Conservation (phyloP, 2,888 invertebrate species). For the Callosobruchus maculatus region DNA sequence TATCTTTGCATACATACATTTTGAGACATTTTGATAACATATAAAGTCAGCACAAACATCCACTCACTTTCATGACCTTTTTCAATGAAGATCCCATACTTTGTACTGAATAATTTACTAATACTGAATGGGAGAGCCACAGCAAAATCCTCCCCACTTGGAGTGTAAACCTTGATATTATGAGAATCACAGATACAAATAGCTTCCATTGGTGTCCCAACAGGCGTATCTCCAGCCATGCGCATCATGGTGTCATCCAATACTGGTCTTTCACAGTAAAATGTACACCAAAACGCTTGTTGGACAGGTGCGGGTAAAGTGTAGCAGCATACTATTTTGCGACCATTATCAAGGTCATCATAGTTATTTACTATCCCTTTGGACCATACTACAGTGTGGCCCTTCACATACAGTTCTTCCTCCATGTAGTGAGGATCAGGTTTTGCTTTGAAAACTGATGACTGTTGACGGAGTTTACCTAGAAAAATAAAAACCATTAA, state of each 20-base stretch:
- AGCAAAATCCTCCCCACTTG: constrained; percentile 78
- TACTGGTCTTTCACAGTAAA: constrained; percentile 57
- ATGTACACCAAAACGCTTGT: constrained; percentile 73
- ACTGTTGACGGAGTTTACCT: not conserved
- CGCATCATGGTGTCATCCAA: constrained; percentile 45
- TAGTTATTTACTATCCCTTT: constrained; percentile 58
- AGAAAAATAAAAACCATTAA: not conserved
- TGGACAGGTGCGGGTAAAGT: constrained; percentile 79
- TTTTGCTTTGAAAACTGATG: constrained; percentile 18
- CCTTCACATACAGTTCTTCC: constrained; percentile 85
- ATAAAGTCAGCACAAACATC: not conserved
- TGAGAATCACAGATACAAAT: constrained; percentile 73
- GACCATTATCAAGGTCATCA: constrained; percentile 51
- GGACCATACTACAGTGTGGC: constrained; percentile 80
- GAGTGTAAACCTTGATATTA: constrained; percentile 73
- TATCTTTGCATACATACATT: too few species aligned
- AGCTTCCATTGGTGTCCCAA: constrained; percentile 57
- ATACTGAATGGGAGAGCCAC: constrained; percentile 79
- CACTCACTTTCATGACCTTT: constrained; percentile 53
- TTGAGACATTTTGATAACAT: too few species aligned
- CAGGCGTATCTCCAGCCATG: constrained; percentile 52
- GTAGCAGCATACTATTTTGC: constrained; percentile 66
- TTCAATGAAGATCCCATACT: constrained; percentile 82
- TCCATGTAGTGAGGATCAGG: constrained; percentile 55
- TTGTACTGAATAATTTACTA: constrained; percentile 78